Evolutionary conservation across 1,140 invertebrate species (phyloP).

Genomic region (Monochamus saltuarius): DNA sequence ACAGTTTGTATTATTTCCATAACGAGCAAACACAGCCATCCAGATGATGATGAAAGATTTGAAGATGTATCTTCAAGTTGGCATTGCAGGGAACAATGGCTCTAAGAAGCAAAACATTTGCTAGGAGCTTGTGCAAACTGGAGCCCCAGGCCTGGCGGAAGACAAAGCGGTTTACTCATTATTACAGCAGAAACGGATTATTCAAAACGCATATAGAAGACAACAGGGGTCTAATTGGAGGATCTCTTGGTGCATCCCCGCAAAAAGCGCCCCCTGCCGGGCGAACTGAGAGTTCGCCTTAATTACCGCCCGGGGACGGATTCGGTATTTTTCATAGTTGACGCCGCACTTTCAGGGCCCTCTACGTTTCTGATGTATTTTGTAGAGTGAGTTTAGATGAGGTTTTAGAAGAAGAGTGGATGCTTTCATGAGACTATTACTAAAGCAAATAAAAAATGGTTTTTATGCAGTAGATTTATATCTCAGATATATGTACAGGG

Average conservation of each 20-base stretch:
- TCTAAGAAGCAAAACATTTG: background rate
- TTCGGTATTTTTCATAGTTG: background rate
- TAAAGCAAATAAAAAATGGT: no score
- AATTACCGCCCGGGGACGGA: constrained; percentile 31
- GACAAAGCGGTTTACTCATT: constrained; percentile 32
- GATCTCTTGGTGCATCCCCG: constrained; percentile 26
- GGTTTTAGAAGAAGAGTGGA: constrained; percentile 8
- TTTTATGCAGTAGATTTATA: background rate
- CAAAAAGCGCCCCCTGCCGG: constrained; percentile 17
- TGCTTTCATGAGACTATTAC: constrained; percentile 1
- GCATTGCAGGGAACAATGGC: background rate
- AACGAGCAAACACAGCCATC: no score
- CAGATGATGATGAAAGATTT: no score
- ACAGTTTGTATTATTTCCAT: no score
- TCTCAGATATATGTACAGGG: no score
- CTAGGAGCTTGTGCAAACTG: background rate
- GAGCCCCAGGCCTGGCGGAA: constrained; percentile 4
- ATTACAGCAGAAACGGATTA: constrained; percentile 27
- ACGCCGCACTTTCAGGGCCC: constrained; percentile 18
- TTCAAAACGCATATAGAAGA: constrained; percentile 35
- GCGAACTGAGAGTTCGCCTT: constrained; percentile 21
- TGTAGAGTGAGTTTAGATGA: constrained; percentile 12
- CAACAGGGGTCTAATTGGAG: constrained; percentile 33
- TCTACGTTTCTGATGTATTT: constrained; percentile 11
- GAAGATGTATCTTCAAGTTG: background rate